Percentiles rank a stretch among this genome's conserved stretches.
Evolutionary conservation across 1,140 invertebrate genomes (phyloP).

Genomic region (Agraylea sexmaculata): DNA sequence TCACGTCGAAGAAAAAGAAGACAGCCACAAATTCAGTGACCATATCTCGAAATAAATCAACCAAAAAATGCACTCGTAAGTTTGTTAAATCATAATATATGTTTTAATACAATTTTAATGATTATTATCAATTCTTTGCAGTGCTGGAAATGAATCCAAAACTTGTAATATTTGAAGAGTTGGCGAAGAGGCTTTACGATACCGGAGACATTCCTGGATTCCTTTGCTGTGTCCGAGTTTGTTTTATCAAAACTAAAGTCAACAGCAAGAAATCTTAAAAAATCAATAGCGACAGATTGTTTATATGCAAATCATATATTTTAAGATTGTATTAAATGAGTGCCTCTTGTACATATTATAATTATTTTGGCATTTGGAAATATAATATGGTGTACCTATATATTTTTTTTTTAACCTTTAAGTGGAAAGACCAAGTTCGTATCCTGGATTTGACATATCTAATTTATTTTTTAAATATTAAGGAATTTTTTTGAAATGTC

Average conservation of each 20-base stretch:
- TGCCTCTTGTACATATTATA: no score
- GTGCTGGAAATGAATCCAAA: constrained; percentile 16
- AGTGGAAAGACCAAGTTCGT: no score
- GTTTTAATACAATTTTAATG: background rate
- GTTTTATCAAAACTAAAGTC: constrained; percentile 8
- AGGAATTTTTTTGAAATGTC: no score
- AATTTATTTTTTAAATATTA: no score
- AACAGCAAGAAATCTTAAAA: no score
- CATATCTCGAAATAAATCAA: constrained; percentile 6
- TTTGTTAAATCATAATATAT: background rate
- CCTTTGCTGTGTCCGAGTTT: constrained; percentile 14
- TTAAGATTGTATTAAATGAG: no score
- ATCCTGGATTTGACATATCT: no score
- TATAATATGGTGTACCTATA: no score
- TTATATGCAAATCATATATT: no score
- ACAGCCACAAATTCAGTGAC: constrained; percentile 13
- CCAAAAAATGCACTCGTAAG: constrained; percentile 7
- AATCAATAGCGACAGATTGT: no score
- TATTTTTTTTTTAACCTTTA: no score
- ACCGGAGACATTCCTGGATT: constrained; percentile 17
- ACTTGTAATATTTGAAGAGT: constrained; percentile 9
- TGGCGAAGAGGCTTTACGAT: constrained; percentile 12
- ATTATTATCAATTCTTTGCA: constrained; percentile 8
- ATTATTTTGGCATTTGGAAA: no score
- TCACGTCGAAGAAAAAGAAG: constrained; percentile 14